phyloP scores from a whole-genome alignment of 1,140 invertebrate genomes.

The Drosophila tsacasi region DNA sequence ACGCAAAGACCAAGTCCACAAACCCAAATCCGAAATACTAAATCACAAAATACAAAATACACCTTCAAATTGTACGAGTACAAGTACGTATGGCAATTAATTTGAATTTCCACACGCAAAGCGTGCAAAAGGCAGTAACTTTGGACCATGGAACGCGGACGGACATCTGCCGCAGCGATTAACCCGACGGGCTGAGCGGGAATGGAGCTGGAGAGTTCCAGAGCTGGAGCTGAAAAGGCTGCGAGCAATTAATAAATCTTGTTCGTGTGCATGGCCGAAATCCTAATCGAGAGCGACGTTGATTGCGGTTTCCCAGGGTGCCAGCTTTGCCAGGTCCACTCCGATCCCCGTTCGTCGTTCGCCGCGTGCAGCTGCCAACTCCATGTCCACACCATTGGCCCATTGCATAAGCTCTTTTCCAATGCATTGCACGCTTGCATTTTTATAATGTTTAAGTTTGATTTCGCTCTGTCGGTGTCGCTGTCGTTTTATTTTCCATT shows the following conservation, averaged over 20 bases:
- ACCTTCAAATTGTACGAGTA: constrained; percentile 48
- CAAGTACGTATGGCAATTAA: constrained; percentile 71
- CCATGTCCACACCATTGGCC: constrained; percentile 9
- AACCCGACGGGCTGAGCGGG: constrained; percentile 36
- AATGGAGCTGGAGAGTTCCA: not conserved
- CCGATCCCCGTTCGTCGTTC: constrained; percentile 10
- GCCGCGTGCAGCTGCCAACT: constrained; percentile 15
- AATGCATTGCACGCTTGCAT: constrained; percentile 61
- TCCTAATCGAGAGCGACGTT: constrained; percentile 72
- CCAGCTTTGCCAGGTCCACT: constrained; percentile 25
- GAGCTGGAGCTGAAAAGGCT: constrained; percentile 15
- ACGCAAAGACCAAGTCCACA: constrained; percentile 46
- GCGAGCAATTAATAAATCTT: constrained; percentile 78
- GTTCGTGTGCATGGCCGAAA: constrained; percentile 56
- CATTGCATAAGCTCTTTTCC: constrained; percentile 65
- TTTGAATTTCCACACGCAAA: constrained; percentile 82
- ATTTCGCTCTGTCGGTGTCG: constrained; percentile 16
- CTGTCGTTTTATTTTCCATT: constrained; percentile 23
- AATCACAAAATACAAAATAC: constrained; percentile 42
- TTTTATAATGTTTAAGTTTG: constrained; percentile 55
- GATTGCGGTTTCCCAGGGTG: constrained; percentile 78
- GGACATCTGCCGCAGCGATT: constrained; percentile 57
- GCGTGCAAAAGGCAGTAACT: constrained; percentile 73
- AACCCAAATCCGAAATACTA: constrained; percentile 29
- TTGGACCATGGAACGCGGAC: constrained; percentile 11